Evolutionary conservation across 2,797 vertebrate genomes (phyloP).

Genomic region (Masticophis lateralis): DNA sequence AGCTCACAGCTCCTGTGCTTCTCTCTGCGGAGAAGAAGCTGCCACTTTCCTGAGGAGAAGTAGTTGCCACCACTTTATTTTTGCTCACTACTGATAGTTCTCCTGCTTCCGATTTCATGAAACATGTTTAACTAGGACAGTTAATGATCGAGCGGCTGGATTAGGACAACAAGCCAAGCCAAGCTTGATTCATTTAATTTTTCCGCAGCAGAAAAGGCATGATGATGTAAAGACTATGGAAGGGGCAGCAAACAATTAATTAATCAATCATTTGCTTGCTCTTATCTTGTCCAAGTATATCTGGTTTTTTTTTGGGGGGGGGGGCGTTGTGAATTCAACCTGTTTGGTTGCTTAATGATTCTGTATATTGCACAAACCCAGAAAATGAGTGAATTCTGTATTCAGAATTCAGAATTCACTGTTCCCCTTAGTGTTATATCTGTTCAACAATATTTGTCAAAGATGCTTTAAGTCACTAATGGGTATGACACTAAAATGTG

Average conservation of each 20-base stretch:
- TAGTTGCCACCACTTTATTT: not conserved
- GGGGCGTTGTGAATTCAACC: not conserved
- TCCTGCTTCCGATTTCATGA: not conserved
- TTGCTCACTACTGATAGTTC: not conserved
- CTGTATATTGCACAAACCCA: not conserved
- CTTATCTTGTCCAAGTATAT: not conserved
- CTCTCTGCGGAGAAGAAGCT: not conserved
- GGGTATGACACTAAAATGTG: not conserved
- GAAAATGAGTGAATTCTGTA: not conserved
- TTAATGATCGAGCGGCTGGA: not conserved
- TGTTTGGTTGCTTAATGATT: not conserved
- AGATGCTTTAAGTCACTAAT: not conserved
- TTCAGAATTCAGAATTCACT: not conserved
- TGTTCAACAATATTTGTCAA: not conserved
- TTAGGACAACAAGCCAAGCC: not conserved
- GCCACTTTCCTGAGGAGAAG: not conserved
- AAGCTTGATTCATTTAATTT: not conserved
- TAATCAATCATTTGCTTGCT: not conserved
- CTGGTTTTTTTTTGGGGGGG: not conserved
- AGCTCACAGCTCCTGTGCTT: not conserved
- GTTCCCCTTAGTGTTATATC: not conserved
- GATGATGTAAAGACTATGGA: not conserved
- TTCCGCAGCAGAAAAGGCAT: not conserved
- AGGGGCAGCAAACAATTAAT: not conserved
- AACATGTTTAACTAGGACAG: not conserved